A percentile compares a stretch with the other conserved stretches of the same genome.
phyloP scores from a whole-genome alignment of 2,888 invertebrate genomes.

The Tetranychus piercei region DNA sequence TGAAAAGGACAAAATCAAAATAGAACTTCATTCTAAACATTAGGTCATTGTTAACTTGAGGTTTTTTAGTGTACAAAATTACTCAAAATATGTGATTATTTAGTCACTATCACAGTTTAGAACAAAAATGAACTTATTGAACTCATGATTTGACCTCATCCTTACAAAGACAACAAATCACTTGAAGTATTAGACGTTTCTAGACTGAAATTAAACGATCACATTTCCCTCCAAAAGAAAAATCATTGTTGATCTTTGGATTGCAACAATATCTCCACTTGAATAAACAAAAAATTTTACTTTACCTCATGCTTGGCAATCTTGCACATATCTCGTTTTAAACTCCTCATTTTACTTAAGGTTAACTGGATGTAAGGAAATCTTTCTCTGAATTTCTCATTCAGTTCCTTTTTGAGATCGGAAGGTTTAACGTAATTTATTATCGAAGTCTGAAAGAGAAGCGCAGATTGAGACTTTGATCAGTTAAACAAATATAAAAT shows the following conservation, averaged over 20 bases:
- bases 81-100: too few species aligned
- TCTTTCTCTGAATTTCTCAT: constrained; percentile 84
- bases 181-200: background rate
- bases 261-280: background rate
- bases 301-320: constrained; percentile 52
- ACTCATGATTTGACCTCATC: too few species aligned
- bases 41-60: too few species aligned
- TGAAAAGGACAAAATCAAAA: too few species aligned
- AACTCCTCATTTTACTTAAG: constrained; percentile 80
- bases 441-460: constrained; percentile 53
- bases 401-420: constrained; percentile 84
- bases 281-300: background rate
- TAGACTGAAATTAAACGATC: background rate
- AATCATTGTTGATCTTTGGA: background rate
- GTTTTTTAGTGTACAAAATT: too few species aligned
- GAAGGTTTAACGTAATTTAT: constrained; percentile 90
- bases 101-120: too few species aligned
- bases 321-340: constrained; percentile 86
- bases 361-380: constrained; percentile 87
- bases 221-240: background rate
- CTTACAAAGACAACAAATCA: background rate
- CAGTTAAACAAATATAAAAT: constrained; percentile 9
- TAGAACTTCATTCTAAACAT: too few species aligned
- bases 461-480: constrained; percentile 7
- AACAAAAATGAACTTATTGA: too few species aligned